Evolutionary conservation across 2,797 vertebrate species (phyloP).

Genomic region (Neopelma chrysocephalum): DNA sequence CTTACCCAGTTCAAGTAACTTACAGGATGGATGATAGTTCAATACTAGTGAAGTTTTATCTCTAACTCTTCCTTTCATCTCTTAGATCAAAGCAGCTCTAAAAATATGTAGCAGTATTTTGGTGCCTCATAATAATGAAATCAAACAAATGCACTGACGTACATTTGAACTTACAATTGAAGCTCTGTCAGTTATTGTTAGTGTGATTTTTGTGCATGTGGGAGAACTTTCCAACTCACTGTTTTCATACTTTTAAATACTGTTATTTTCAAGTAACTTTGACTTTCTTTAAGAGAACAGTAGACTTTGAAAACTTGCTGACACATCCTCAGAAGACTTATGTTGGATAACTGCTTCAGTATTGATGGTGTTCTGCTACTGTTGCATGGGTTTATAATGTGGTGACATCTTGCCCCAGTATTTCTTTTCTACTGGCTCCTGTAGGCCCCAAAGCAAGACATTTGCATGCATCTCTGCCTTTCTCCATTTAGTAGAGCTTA

Average conservation of each 20-base stretch:
- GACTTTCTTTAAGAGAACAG: not conserved
- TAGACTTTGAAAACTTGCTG: not conserved
- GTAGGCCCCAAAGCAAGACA: not conserved
- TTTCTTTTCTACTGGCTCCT: not conserved
- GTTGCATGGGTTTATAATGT: not conserved
- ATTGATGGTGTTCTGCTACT: not conserved
- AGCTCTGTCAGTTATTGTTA: not conserved
- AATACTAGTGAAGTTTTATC: not conserved
- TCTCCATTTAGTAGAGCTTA: not conserved
- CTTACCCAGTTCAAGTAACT: not conserved
- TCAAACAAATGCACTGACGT: not conserved
- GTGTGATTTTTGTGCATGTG: not conserved
- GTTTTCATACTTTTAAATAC: not conserved
- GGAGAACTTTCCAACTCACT: not conserved
- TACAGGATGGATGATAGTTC: not conserved
- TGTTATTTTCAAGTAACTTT: not conserved
- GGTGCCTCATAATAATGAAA: not conserved
- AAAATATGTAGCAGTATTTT: not conserved
- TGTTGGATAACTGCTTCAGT: not conserved
- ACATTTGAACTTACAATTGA: not conserved
- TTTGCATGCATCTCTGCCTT: not conserved
- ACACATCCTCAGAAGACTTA: not conserved
- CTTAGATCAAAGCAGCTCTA: slow-evolving; percentile 8
- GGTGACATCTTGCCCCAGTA: not conserved
- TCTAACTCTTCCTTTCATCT: slow-evolving; percentile 5